These are phyloP conservation scores for Merluccius polli DNA, from an alignment of 2,797 vertebrate genomes.

Conservation along the genomic window DNA sequence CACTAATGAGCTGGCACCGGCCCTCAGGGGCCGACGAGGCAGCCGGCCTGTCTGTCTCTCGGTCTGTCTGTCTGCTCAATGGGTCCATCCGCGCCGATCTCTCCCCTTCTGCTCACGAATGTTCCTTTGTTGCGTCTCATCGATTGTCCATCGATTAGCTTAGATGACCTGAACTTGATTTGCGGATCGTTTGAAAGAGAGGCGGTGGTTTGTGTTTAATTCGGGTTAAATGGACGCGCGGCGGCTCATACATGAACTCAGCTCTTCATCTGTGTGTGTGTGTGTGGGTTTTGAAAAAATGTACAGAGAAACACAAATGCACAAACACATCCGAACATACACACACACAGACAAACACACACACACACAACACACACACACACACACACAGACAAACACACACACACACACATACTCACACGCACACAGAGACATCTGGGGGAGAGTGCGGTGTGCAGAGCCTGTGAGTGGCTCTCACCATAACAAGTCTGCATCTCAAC, in stretches of 20 bases:
- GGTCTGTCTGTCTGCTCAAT: constrained; percentile 44
- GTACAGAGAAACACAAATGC: background rate
- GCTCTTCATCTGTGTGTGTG: constrained; percentile 27
- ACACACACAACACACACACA: constrained; percentile 11
- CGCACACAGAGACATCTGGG: constrained; percentile 54
- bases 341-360: constrained; percentile 12
- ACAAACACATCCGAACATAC: background rate
- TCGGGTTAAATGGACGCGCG: constrained; percentile 12
- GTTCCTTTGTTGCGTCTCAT: constrained; percentile 31
- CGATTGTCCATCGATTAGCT: constrained; percentile 25
- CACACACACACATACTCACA: constrained; percentile 13
- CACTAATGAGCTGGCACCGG: constrained; percentile 23
- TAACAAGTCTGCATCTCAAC: constrained; percentile 75
- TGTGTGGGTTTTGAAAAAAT: background rate
- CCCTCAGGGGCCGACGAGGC: background rate
- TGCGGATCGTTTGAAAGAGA: constrained; percentile 13
- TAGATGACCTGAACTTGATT: constrained; percentile 20
- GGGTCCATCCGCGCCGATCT: constrained; percentile 57
- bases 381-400: constrained; percentile 14
- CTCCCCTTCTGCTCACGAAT: constrained; percentile 23
- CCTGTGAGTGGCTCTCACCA: constrained; percentile 70
- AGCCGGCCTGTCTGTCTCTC: constrained; percentile 15
- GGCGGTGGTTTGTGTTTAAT: constrained; percentile 29
- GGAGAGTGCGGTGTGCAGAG: constrained; percentile 58
- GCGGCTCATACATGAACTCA: constrained; percentile 24